phyloP scores from a whole-genome alignment of 1,140 invertebrate species.

The Nixonia krombeini region DNA sequence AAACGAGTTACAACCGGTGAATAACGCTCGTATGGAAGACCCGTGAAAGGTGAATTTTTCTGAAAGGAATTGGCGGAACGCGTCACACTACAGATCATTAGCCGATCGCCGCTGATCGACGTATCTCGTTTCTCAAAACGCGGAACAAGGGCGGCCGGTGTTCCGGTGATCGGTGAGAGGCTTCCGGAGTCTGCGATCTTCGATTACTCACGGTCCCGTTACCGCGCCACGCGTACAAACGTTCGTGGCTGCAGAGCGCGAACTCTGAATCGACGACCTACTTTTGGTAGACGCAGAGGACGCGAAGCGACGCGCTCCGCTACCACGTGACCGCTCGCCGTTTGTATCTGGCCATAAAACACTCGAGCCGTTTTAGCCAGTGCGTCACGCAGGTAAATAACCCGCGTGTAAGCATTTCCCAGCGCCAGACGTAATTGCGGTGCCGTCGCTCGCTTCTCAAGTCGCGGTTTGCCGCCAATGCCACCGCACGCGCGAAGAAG shows the following conservation, averaged over 20 bases:
- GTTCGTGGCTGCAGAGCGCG: constrained; percentile 4
- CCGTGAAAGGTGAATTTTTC: no score
- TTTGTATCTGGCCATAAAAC: constrained; percentile 11
- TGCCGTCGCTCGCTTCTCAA: no score
- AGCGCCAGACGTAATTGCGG: not conserved
- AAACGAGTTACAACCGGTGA: no score
- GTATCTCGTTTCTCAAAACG: not conserved
- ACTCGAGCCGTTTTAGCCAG: constrained; percentile 3
- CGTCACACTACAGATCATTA: no score
- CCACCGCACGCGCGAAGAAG: no score
- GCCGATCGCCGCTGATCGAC: not conserved
- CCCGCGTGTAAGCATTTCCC: not conserved
- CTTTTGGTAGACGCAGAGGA: constrained; percentile 19
- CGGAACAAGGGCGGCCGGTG: no score
- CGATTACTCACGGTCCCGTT: constrained; percentile 69
- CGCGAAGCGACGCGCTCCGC: constrained; percentile 20
- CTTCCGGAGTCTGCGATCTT: constrained; percentile 31
- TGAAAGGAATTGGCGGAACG: no score
- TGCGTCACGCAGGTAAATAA: not conserved
- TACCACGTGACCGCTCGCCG: constrained; percentile 24
- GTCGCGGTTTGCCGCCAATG: no score
- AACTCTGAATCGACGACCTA: constrained; percentile 54
- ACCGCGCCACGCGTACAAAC: constrained; percentile 33
- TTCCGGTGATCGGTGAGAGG: constrained; percentile 6
- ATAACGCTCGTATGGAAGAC: no score